Evolutionary conservation across 2,888 invertebrate species (phyloP), one percentile per base, ranked within the genome.

Genomic region (Andrena chrysosceles): DNA sequence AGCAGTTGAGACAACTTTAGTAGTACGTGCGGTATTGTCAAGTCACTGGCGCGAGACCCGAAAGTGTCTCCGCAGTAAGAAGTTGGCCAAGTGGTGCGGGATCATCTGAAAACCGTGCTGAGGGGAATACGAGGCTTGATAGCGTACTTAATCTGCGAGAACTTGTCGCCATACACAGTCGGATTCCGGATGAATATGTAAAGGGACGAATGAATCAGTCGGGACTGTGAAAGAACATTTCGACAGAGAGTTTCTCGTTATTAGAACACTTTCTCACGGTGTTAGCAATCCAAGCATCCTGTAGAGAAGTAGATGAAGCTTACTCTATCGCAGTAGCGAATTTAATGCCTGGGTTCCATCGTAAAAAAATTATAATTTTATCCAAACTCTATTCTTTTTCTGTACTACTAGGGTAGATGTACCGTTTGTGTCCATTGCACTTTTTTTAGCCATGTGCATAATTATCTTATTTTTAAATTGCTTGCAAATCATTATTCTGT

Each of bases 1-100:
- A 74, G 35, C 75, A 81, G 70, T 59, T 62, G 71, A 66, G 82
- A 71, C 81, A 81, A 78, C 83, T 85, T 75, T 68, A 62, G 69
- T 77, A 77, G 84, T 86, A 81, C 78, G 81, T 71, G 77, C 71
- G 77, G 77, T 78, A 86, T 85, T 86, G 87, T 87, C 74, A 63
- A 82, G 86, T 67, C 74, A 79, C 71, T 62, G 70, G 81, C 72
- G 60, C 73, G 75, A 81, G 74, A 66, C 78, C 59, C 73, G 87
- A 86, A 86, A 86, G 85, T 86, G 73, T 83, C 83, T 73, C 83
- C 59, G 73, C 62, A 60, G 64, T 73, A 83, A 83, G 83, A 77
- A 83, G 83, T 83, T 82, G 16, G 71, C 7, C 42, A 48, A 64
- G 72, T 69, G 72, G 76, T 64, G 52, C 52, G 83, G 72, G 83